These are phyloP conservation scores for Buphagus erythrorhynchus DNA, from an alignment of 2,797 vertebrate species.

Conservation along the genomic window DNA sequence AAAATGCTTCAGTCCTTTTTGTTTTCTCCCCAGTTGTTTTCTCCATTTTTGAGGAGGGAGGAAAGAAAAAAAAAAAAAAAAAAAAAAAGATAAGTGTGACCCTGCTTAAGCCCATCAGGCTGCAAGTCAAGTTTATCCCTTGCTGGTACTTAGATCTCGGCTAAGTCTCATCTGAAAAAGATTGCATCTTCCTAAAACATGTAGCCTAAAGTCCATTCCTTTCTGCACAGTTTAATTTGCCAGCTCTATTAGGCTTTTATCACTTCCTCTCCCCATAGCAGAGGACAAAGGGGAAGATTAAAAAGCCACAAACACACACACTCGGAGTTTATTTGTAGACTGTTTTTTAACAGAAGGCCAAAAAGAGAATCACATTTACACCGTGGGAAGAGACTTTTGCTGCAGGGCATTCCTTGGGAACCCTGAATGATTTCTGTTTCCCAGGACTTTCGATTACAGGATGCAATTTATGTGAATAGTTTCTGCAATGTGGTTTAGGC, in stretches of 20 bases:
- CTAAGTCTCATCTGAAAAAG: not conserved
- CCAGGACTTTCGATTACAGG: slow-evolving; percentile 60
- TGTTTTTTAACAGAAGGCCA: not conserved
- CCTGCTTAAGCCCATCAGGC: not conserved
- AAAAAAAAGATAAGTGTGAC: not conserved
- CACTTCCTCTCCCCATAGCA: not conserved
- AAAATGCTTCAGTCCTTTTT: not conserved
- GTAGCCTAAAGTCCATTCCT: not conserved
- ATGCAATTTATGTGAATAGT: slow-evolving; percentile 49
- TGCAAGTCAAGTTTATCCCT: not conserved
- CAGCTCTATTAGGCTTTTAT: slow-evolving; percentile 18
- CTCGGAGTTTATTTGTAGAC: slow-evolving; percentile 27
- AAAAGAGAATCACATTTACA: slow-evolving; percentile 22
- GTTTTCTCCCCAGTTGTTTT: not conserved
- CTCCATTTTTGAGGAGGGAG: not conserved
- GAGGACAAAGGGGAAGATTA: slow-evolving; percentile 11
- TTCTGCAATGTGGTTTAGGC: slow-evolving; percentile 47
- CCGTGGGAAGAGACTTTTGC: slow-evolving; percentile 40
- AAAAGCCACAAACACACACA: slow-evolving; percentile 9
- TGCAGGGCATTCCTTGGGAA: slow-evolving; percentile 56
- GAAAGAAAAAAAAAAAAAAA: not conserved
- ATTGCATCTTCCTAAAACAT: not conserved
- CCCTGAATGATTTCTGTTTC: slow-evolving; percentile 40
- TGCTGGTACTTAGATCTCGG: not conserved
- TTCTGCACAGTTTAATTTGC: slow-evolving; percentile 16